Percentiles rank a stretch among this genome's conserved stretches.
Evolutionary conservation across 1,140 invertebrate genomes (phyloP).

Genomic region (Anagrus nilaparvatae): DNA sequence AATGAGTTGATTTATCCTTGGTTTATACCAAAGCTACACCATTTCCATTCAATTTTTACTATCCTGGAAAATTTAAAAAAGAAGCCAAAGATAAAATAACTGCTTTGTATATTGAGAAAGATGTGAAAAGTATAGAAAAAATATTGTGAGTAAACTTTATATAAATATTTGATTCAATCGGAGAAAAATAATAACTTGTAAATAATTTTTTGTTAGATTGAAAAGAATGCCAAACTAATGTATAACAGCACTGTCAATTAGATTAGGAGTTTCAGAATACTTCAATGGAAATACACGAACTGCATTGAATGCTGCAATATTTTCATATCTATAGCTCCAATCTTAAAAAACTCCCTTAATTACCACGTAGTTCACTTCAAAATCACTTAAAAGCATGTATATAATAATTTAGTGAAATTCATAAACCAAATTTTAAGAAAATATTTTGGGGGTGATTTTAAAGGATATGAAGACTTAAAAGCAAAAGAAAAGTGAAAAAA

Average conservation of each 20-base stretch:
- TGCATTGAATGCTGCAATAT: conserved; percentile 80
- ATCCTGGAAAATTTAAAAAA: conserved; percentile 60
- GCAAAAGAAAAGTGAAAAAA: conserved; percentile 29
- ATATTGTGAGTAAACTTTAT: no score
- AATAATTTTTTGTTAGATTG: no score
- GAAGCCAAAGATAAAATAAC: conserved; percentile 58
- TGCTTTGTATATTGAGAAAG: conserved; percentile 47
- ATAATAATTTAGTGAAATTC: conserved; percentile 67
- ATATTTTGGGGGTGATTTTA: conserved; percentile 52
- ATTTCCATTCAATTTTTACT: conserved; percentile 77
- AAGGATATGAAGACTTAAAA: conserved; percentile 37
- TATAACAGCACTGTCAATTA: conserved; percentile 67
- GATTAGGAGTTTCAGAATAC: conserved; percentile 71
- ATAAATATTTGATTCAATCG: no score
- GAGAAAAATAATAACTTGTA: no score
- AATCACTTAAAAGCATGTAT: conserved; percentile 68
- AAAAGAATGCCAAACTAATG: no score
- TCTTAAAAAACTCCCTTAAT: conserved; percentile 69
- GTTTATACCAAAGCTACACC: conserved; percentile 69
- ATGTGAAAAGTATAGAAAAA: conserved; percentile 26
- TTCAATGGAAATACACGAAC: conserved; percentile 75
- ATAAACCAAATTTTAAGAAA: conserved; percentile 65
- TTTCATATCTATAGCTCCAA: conserved; percentile 79
- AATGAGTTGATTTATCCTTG: conserved; percentile 64
- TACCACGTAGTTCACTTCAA: conserved; percentile 65